A percentile compares a stretch with the other conserved stretches of the same genome.
Evolutionary conservation across 2,888 invertebrate species (phyloP).

Genomic region (Rhorus exstirpatorius): DNA sequence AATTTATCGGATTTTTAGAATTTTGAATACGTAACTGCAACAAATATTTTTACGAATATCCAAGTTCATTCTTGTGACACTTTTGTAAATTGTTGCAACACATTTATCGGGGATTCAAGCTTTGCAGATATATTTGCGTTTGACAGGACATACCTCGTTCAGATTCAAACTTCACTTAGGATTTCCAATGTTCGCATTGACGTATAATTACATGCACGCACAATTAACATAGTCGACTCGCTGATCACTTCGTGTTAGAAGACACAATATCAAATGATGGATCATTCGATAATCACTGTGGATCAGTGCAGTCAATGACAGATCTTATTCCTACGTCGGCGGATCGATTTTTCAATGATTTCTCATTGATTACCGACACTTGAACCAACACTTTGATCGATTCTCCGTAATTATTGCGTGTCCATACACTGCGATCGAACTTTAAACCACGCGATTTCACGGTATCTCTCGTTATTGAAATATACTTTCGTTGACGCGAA

Average conservation of each 20-base stretch:
- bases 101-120: neutral
- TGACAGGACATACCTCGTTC: neutral
- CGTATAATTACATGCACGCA: conserved; percentile 35
- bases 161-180: conserved; percentile 4
- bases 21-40: neutral
- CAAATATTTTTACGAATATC: conserved; percentile 3
- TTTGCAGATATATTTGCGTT: neutral
- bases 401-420: neutral
- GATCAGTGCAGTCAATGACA: conserved; percentile 24
- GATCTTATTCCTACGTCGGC: neutral
- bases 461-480: neutral
- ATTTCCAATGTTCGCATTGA: neutral
- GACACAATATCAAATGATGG: conserved; percentile 24
- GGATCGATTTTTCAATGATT: neutral
- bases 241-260: conserved; percentile 19
- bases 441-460: neutral
- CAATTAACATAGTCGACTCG: conserved; percentile 44
- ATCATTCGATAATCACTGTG: conserved; percentile 40
- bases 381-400: conserved; percentile 25
- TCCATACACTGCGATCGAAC: conserved; percentile 43
- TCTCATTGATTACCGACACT: conserved; percentile 39
- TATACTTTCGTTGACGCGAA: conserved; percentile 1
- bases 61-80: conserved; percentile 9
- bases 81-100: neutral
- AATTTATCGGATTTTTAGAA: neutral